These are phyloP conservation scores for Dysidea cf. avara DNA, from an alignment of 37 sponge, comb jelly and placozoan genomes.

Conservation along the genomic window DNA sequence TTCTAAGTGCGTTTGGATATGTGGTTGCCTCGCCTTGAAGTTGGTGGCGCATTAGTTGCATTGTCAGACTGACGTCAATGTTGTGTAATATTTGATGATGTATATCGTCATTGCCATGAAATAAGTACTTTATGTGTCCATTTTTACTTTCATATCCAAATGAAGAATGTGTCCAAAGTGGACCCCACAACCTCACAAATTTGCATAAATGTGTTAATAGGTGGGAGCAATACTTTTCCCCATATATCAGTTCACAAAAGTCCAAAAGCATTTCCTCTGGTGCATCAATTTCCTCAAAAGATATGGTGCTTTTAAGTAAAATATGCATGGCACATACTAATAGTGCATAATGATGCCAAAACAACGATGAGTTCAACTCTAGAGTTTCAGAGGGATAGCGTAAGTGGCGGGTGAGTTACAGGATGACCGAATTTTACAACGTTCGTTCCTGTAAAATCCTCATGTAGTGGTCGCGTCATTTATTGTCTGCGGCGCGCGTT, in stretches of 20 bases:
- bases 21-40: no score
- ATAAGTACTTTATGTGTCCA: neutral
- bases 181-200: neutral
- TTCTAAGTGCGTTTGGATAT: no score
- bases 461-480: no score
- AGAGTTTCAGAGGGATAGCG: no score
- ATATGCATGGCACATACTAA: slow-evolving; percentile 45
- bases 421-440: no score
- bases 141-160: slow-evolving; percentile 6
- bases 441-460: no score
- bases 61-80: neutral
- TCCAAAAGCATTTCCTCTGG: neutral
- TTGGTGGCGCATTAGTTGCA: no score
- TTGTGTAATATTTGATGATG: neutral
- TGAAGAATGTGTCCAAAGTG: slow-evolving; percentile 1
- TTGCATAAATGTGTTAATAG: neutral
- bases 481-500: no score
- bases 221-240: neutral
- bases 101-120: neutral
- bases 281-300: neutral
- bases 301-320: slow-evolving; percentile 5
- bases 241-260: neutral
- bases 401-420: no score
- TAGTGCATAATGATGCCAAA: slow-evolving; percentile 29
- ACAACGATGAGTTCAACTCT: no score